These are phyloP conservation scores for Nephrocerus scutellatus DNA, from an alignment of 2,888 invertebrate genomes.

Conservation along the genomic window DNA sequence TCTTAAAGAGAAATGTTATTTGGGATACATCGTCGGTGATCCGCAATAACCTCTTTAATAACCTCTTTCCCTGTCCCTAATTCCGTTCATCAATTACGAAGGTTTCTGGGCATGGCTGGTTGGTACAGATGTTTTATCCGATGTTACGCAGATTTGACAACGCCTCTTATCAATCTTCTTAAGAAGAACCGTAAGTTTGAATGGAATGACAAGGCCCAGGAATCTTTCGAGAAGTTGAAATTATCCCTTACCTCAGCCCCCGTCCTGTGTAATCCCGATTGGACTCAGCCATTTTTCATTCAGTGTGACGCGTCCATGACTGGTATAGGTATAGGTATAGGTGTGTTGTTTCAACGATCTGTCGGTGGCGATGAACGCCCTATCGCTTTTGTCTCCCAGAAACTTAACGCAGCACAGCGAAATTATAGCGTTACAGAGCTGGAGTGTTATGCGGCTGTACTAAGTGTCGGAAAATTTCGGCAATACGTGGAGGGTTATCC, in stretches of 20 bases:
- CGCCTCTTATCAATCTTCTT: conserved; percentile 4
- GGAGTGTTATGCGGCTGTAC: conserved; percentile 11
- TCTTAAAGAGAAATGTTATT: conserved; percentile 4
- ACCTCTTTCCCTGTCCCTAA: too few relatives aligned
- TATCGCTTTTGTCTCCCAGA: conserved; percentile 8
- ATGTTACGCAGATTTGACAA: conserved; percentile 3
- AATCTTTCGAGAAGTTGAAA: conserved; percentile 6
- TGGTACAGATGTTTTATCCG: conserved; percentile 5
- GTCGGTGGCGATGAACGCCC: conserved; percentile 9
- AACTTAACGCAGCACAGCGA: conserved; percentile 8
- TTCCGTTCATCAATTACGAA: too few relatives aligned
- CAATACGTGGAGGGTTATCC: conserved; percentile 20
- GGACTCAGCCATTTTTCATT: conserved; percentile 1
- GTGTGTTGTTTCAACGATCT: conserved; percentile 5
- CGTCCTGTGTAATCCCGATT: conserved; percentile 6
- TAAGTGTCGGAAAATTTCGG: conserved; percentile 12
- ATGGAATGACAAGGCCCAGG: background rate
- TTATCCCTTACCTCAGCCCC: conserved; percentile 4
- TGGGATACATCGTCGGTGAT: conserved; percentile 10
- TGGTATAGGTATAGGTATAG: conserved; percentile 7
- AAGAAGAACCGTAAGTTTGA: background rate
- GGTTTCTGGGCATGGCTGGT: conserved; percentile 3
- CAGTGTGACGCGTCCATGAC: conserved; percentile 9
- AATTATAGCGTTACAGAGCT: conserved; percentile 12
- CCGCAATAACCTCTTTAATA: too few relatives aligned